Base-by-base conservation (phyloP, 2,797 vertebrate species). In the Lutjanus argentimaculatus region DNA sequence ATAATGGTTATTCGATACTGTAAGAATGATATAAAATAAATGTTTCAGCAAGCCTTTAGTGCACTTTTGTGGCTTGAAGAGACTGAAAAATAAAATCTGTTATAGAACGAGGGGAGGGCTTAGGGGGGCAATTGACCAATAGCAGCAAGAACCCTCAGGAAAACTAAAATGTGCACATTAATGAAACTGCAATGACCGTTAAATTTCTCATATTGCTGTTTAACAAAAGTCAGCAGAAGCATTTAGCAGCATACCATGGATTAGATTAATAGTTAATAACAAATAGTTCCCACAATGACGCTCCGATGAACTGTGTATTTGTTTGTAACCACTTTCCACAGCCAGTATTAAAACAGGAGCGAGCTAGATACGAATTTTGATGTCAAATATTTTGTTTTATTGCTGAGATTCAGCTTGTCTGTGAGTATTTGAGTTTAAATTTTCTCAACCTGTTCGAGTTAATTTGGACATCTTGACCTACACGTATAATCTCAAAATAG, bases 81-180 rank as follows among this genome's bases (percentile, higher is more conserved):
- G 12, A 14, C 43, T 68, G 19, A 57, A 21, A 72, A 11, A 51
- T 5, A 2, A 59, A 65, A 17, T 6, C n/a, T 52, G 42, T 55
- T 17, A 52, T 2, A 14, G 17, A 1, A 3, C 30, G 19, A 15
- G 2, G 4, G 12, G 13, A 19, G 15, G 3, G 25, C 8, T 46
- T 46, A 46, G 9, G 22, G 43, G 22, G 36, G 4, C 25, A 49
- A 58, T 59, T 52, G 14, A 12, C 14, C 16, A 45, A 61, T 5
- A 61, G 3, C 6, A 51, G n/a, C 7, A 62, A n/a, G 43, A 59
- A 58, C 0, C 8, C 2, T n/a, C 30, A 14, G 0, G 15, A 8
- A 61, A 72, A 62, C 52, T 30, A 53, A 70, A 61, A 76, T 48
- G 25, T 48, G 14, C 13, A 48, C 21, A 66, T 17, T 57, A 15